phyloP scores from a whole-genome alignment of 2,113 vertebrate species.

The Engraulis encrasicolus region DNA sequence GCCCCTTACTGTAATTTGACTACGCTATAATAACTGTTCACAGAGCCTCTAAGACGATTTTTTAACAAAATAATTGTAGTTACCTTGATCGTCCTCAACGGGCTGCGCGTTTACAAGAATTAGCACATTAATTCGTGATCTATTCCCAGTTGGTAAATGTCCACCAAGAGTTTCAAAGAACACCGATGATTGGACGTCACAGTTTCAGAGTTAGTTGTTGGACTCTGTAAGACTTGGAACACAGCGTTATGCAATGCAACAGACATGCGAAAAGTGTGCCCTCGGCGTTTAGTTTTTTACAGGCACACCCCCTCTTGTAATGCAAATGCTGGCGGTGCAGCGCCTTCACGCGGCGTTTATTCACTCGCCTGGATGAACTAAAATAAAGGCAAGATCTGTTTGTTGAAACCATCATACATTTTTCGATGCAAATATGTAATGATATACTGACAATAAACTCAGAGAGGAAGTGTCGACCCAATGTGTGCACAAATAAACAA shows the following conservation, averaged over 20 bases:
- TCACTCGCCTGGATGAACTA: neutral
- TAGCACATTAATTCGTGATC: too few species aligned
- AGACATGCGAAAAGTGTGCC: neutral
- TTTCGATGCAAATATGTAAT: neutral
- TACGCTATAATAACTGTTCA: neutral
- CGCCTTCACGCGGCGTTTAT: neutral
- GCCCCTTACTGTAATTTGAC: neutral
- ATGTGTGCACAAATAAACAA: neutral
- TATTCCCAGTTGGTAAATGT: too few species aligned
- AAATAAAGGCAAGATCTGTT: neutral
- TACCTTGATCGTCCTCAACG: neutral
- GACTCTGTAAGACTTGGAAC: neutral
- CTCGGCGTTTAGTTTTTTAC: neutral
- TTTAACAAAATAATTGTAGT: too few species aligned
- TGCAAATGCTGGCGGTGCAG: conserved; percentile 4
- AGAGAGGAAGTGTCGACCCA: neutral
- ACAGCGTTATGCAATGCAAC: neutral
- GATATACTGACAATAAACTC: neutral
- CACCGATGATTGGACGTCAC: neutral
- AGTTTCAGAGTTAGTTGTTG: neutral
- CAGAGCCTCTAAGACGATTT: neutral
- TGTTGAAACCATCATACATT: neutral
- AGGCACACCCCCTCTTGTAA: conserved; percentile 1
- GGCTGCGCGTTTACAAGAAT: neutral
- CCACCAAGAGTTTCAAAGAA: neutral